Evolutionary conservation across 2,888 invertebrate genomes (phyloP).

Genomic region (Pherbina coryleti): DNA sequence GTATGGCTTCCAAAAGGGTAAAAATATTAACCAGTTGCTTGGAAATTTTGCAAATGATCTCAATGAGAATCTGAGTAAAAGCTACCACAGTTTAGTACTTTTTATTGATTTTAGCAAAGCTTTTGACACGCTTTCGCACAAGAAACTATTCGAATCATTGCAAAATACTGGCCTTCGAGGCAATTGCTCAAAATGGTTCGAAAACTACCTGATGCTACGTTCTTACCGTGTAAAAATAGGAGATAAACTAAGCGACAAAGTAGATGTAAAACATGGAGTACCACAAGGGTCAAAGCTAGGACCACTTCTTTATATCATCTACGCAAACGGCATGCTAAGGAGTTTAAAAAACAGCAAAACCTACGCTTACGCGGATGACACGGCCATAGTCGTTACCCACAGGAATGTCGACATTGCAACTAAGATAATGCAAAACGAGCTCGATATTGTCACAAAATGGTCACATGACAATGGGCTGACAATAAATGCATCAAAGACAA

Average conservation of each 20-base stretch:
- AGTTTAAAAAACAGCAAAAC: not conserved
- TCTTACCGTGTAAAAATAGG: no score
- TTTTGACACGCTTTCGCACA: constrained; percentile 9
- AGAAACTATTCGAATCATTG: not conserved
- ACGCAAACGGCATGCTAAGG: constrained; percentile 13
- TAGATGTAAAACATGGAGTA: not conserved
- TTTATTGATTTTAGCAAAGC: constrained; percentile 20
- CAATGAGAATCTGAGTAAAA: no score
- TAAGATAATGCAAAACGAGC: not conserved
- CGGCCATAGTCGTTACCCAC: constrained; percentile 6
- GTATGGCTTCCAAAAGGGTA: no score
- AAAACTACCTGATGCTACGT: not conserved
- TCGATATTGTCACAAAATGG: constrained; percentile 4
- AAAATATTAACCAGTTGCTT: no score
- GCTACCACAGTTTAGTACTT: not conserved
- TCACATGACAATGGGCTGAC: not conserved
- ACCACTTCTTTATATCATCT: not conserved
- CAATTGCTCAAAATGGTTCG: not conserved
- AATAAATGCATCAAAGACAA: no score
- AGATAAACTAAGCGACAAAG: not conserved
- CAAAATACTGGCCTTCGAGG: constrained; percentile 3
- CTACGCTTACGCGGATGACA: constrained; percentile 18
- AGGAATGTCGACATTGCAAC: not conserved
- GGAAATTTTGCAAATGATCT: no score
- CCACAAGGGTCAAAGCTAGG: constrained; percentile 4